phyloP scores from a whole-genome alignment of 2,113 vertebrate genomes.

The Macaca fascicularis region T2T-MFA8v1.1 NC_088391.1:99665001-99665500 shows the following conservation, averaged over 20 bases:
- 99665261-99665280: background rate
- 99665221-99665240: too few relatives aligned
- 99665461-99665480: background rate
- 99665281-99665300: background rate
- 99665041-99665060: background rate
- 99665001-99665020: background rate
- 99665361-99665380: background rate
- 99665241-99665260: background rate
- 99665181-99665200: rapidly evolving
- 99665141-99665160: rapidly evolving
- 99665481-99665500: rapidly evolving
- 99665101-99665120: rapidly evolving
- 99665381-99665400: background rate
- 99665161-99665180: background rate
- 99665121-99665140: background rate
- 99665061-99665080: too few relatives aligned
- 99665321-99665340: background rate
- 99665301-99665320: background rate
- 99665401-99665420: background rate
- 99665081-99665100: background rate
- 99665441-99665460: background rate
- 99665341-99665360: background rate
- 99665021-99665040: background rate
- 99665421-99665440: too few relatives aligned
- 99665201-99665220: background rate